Evolutionary conservation across 2,797 vertebrate species (phyloP), one percentile per base, ranked within the genome.

Genomic region (Lycodopsis pacificus): DNA sequence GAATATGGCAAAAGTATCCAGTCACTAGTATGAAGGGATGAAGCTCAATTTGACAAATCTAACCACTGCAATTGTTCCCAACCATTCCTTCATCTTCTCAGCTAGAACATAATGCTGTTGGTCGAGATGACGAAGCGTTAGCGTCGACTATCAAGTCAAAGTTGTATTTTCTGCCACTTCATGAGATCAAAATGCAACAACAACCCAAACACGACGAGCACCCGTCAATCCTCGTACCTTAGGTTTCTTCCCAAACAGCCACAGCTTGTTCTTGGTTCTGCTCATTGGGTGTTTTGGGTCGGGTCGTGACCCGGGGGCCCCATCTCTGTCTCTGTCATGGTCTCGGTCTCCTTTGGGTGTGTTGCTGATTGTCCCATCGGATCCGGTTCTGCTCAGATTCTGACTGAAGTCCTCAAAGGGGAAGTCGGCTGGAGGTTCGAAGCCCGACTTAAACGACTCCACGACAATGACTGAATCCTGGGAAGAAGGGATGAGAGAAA

Each of bases 211-310:
- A 62, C 2, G n/a, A 36, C 3, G 0, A 44, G 13, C 13, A 12
- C 15, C 27, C 2, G 3, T 56, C 36, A 5, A 36, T 30, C n/a
- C 14, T 80, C 71, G 90, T 96, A 99, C 98, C 97, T 99, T 99
- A 85, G 97, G 98, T 92, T 99, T 99, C 94, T 99, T 99, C 85
- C 98, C 98, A 93, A 99, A 99, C n/a, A 98, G 96, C 98, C 98
- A 99, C 73, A 99, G 95, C 81, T 99, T 99, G 94, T 98, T 98
- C 95, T 99, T 99, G 88, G 97, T 92, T 86, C 96, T 97, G 93
- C 96, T 94, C 40, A 97, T 94, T 0, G 95, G 88, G 82, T 96
- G 96, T 94, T 97, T 99, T 13, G 97, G 94, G 92, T 99, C 98
- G 2, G 95, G 80, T 65, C 96, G 96, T 65, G 89, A 57, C n/a